Evolutionary conservation across 2,888 invertebrate genomes (phyloP), one percentile per base, ranked within the genome.

Genomic region (Drosophila paramelanica): DNA sequence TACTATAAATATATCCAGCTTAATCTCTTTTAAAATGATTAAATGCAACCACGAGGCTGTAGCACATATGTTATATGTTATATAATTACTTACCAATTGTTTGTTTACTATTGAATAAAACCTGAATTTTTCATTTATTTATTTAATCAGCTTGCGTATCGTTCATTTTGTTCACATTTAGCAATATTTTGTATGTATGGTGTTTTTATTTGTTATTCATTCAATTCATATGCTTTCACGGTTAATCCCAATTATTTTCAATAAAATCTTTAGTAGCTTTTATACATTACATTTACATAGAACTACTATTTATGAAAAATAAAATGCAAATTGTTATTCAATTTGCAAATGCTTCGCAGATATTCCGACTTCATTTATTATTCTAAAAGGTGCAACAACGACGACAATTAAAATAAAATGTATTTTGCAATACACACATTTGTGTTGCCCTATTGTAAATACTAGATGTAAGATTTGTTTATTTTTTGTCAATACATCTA

Each of bases 321-420:
- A 62, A 57, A 39, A 62, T 69, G 58, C 75, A 51, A 78, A 66
- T 67, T 45, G 33, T 69, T 67, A 45, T 58, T 61, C 33, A 65
- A 61, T 55, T 68, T 64, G 59, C 53, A 46, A 66, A 39, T 47
- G 57, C 38, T 33, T 46, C 50, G 43, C 39, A 17, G 8, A 57
- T 64, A 57, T 51, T 43, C 38, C 46, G 56, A 20, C 33, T 67
- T 66, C 33, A 70, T 73, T 82, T 67, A 64, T 69, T 69, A 58
- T 62, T 65, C 67, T 79, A 65, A 77, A 73, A 59, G 57, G 72
- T 77, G 79, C 89, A 89, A 87, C 88, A 84, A 75, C 70, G 57
- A 64, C 60, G 69, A 74, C 61, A 84, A 38, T 62, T 55, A 36
- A 64, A 82, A 68, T 42, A 27, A 53, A 62, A 65, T 64, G 47